phyloP scores from a whole-genome alignment of 2,113 vertebrate species.

The Rhea pennata region DNA sequence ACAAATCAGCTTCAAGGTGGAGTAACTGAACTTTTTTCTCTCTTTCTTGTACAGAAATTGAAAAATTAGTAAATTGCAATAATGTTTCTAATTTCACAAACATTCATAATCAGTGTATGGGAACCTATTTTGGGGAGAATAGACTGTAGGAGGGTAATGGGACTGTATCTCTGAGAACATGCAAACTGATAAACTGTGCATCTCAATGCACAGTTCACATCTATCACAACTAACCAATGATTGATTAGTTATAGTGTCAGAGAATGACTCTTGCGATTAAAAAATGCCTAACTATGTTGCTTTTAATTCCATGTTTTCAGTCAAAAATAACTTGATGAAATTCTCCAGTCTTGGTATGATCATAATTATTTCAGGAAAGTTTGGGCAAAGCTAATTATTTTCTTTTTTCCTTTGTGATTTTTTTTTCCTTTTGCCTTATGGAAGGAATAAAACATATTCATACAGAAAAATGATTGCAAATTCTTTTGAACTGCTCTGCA shows the following conservation, averaged over 20 bases:
- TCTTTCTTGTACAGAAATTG: not conserved
- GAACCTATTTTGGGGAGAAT: not conserved
- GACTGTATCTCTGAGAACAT: not conserved
- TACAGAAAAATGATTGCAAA: conserved; percentile 48
- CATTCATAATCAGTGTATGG: not conserved
- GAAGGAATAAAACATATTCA: conserved; percentile 51
- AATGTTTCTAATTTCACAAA: not conserved
- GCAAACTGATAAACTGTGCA: not conserved
- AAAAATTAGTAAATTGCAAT: not conserved
- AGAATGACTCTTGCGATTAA: not conserved
- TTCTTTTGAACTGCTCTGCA: conserved; percentile 49
- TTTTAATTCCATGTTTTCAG: not conserved
- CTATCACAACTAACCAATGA: not conserved
- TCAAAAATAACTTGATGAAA: not conserved
- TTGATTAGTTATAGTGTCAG: not conserved
- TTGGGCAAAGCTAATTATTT: conserved; percentile 5
- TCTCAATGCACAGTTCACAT: not conserved
- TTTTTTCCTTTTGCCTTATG: conserved; percentile 18
- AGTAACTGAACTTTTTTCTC: not conserved
- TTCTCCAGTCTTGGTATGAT: not conserved
- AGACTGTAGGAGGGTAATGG: not conserved
- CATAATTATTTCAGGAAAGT: not conserved
- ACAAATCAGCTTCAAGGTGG: conserved; percentile 97
- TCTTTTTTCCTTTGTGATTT: conserved; percentile 32
- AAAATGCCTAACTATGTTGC: not conserved